Evolutionary conservation across 2,888 invertebrate species (phyloP), one percentile per base, ranked within the genome.

Genomic region (Torymus tubicola): DNA sequence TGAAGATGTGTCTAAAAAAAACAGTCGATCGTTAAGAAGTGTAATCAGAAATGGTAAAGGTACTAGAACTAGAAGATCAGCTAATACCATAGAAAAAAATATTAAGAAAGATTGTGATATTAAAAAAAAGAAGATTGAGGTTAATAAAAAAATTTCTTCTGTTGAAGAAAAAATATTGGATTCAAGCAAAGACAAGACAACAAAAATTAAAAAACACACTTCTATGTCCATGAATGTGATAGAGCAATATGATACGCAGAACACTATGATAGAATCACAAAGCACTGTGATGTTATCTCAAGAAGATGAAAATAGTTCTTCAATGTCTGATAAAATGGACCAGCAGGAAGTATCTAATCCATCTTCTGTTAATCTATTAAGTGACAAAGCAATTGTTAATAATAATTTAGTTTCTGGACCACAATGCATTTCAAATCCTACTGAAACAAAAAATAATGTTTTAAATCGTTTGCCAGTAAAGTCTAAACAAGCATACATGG

Each of bases 261-360:
- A 75, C 68, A 72, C 79, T 57, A 14, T 52, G 4, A 18, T 24
- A 58, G 14, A 42, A 77, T 21, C 18, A 42, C 71, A 68, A 55
- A 72, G 64, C n/a, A 58, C 13, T 76, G 16, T 71, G 11, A 24
- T 64, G 4, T 69, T 85, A 68, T 82, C 74, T 61, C 84, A 87
- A 2, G 87, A 88, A n/a, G 87, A 87, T 65, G 87, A 87, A 68
- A 86, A 86, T 58, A 87, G 84, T 79, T 86, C 85, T 13, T 84
- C 85, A 10, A 86, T 85, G 78, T 83, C 86, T 50, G 87, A 88
- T 68, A 89, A 88, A 83, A 86, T 87, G 79, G 88, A 89, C 61
- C 52, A 64, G 58, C 64, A 70, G 68, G 76, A 70, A 24, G 63
- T 24, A 61, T 55, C 84, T 82, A 24, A 80, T 87, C n/a, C 85